Evolutionary conservation across 2,113 vertebrate genomes (phyloP).

Genomic region (Anguilla rostrata): DNA sequence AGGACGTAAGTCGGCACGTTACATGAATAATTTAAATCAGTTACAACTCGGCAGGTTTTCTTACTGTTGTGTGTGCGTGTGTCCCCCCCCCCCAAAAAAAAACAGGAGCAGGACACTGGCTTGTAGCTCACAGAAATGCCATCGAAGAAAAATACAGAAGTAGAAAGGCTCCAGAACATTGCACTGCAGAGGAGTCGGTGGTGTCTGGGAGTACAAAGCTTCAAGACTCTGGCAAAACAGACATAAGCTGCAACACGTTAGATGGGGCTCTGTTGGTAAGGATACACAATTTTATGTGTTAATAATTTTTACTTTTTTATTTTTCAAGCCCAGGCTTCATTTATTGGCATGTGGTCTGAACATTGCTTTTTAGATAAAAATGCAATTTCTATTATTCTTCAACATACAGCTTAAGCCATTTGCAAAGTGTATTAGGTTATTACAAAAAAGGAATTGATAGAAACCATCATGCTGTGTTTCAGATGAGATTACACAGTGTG

Average conservation of each 20-base stretch:
- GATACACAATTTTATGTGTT: not conserved
- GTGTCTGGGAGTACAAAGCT: not conserved
- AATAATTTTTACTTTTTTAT: not conserved
- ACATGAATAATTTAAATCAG: too few relatives aligned
- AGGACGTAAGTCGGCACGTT: too few relatives aligned
- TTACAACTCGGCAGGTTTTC: too few relatives aligned
- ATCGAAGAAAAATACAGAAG: constrained; percentile 46
- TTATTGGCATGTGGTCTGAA: not conserved
- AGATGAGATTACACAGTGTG: constrained; percentile 74
- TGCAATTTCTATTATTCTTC: not conserved
- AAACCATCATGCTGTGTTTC: constrained; percentile 31
- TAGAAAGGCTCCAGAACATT: constrained; percentile 18
- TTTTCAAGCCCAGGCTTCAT: not conserved
- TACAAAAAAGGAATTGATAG: not conserved
- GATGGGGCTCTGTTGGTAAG: constrained; percentile 68
- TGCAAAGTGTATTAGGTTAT: not conserved
- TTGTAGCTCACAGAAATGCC: constrained; percentile 56
- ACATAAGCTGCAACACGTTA: constrained; percentile 45
- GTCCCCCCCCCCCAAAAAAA: too few relatives aligned
- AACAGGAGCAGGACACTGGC: constrained; percentile 70
- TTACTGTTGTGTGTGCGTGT: too few relatives aligned
- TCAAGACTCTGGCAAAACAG: not conserved
- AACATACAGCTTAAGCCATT: not conserved
- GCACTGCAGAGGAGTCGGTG: constrained; percentile 11
- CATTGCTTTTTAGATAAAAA: not conserved